Evolutionary conservation across 1,140 invertebrate genomes (phyloP), one percentile per base, ranked within the genome.

Genomic region (Globodera rostochiensis): DNA sequence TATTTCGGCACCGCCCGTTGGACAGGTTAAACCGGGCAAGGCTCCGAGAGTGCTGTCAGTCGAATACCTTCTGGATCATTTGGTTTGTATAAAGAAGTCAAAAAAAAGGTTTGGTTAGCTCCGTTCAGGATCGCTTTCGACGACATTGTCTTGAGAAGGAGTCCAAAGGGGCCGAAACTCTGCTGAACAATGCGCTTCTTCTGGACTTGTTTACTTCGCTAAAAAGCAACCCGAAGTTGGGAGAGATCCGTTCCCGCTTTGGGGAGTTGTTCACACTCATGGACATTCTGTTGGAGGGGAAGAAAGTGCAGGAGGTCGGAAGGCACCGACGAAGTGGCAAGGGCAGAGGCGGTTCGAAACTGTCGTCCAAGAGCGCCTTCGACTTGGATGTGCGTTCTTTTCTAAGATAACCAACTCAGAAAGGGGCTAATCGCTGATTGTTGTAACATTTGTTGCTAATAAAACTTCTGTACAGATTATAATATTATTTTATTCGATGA

Each of bases 21-120:
- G 57, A 21, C 70, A 46, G 11, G 5, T 13, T n/a, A 79, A 47
- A 80, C 15, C 15, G 21, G 64, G 19, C 7, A 75, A 74, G 15
- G 57, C 57, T 19, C 60, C 66, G 36, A 64, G 79, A n/a, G n/a
- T 53, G 19, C n/a, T 80, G 47, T 19, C 36, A 11, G 71, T 70
- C 8, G 79, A 80, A 36, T n/a, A 80, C 69, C 60, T 80, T 79
- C 15, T 75, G 25, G 70, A 46, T 36, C 79, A 80, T 80, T 80
- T 80, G 79, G 79, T 78, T 15, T 6, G 60, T 25, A 57, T 6
- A 69, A 25, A 69, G 36, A 19, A 11, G 19, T 67, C 69, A 9
- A 6, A 6, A 36, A 19, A 19, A 71, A 77, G 1, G 46, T 15
- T 70, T 19, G 9, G 8, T 77, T 25, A 47, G 64, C 50, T 70